A percentile compares a stretch with the other conserved stretches of the same genome.
These are phyloP conservation scores for Sesamia nonagrioides DNA, from an alignment of 1,140 invertebrate species.

Conservation along the genomic window DNA sequence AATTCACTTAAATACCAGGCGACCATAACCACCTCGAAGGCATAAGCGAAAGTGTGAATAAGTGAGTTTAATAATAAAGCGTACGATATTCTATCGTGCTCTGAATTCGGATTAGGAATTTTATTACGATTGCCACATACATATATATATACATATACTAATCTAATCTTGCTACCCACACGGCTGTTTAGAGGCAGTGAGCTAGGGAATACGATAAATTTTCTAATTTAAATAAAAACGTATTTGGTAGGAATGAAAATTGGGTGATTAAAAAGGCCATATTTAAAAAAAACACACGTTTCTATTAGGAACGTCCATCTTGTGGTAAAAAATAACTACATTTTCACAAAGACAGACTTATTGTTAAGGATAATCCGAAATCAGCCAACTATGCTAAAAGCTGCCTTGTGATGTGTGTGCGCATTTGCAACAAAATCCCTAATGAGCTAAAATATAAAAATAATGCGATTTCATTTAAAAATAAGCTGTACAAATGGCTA, in stretches of 20 bases:
- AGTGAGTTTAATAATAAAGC: conserved; percentile 15
- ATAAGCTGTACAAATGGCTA: too few species aligned
- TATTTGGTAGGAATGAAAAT: not conserved
- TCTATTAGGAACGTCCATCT: too few species aligned
- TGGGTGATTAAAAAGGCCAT: too few species aligned
- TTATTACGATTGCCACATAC: conserved; percentile 36
- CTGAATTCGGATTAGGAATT: conserved; percentile 49
- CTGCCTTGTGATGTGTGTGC: too few species aligned
- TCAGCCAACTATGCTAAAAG: too few species aligned
- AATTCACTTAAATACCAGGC: conserved; percentile 13
- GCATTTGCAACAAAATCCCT: too few species aligned
- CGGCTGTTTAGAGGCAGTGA: not conserved
- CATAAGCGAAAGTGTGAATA: conserved; percentile 30
- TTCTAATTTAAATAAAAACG: not conserved
- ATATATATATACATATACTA: conserved; percentile 15
- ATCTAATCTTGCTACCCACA: conserved; percentile 44
- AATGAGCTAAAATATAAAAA: too few species aligned
- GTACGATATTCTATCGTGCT: conserved; percentile 31
- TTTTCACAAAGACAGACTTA: too few species aligned
- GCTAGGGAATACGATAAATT: conserved; percentile 11
- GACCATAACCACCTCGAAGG: not conserved
- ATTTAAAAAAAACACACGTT: too few species aligned
- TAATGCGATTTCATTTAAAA: too few species aligned
- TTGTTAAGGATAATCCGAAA: too few species aligned
- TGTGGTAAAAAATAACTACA: too few species aligned